Conservation (phyloP, 2,113 vertebrate species). For the Platichthys stellatus region DNA sequence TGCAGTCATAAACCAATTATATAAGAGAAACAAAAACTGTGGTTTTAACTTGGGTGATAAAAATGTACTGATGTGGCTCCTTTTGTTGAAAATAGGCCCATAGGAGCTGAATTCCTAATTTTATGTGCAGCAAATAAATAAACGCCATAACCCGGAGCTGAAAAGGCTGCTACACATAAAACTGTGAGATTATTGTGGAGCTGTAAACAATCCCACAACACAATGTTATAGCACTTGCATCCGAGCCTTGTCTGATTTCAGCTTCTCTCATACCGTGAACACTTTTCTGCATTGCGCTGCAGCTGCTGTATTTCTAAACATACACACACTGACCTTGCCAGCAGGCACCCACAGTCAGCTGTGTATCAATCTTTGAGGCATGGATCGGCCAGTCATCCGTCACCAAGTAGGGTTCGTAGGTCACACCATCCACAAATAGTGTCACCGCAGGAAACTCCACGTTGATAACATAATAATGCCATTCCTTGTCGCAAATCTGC, state of each 20-base stretch:
- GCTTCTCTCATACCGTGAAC: not conserved
- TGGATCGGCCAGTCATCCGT: conserved; percentile 99
- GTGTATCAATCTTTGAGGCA: conserved; percentile 92
- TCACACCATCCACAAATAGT: conserved; percentile 93
- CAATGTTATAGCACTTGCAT: not conserved
- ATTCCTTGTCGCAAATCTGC: conserved; percentile 98
- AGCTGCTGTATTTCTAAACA: not conserved
- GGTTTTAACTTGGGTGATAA: conserved; percentile 21
- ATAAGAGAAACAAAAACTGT: not conserved
- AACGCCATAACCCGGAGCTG: conserved; percentile 4
- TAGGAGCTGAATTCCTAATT: conserved; percentile 14
- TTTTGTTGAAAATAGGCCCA: not conserved
- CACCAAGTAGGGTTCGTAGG: conserved; percentile 96
- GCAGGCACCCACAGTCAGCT: conserved; percentile 95
- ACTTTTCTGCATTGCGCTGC: not conserved
- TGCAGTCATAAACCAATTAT: conserved; percentile 4
- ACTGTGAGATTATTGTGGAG: conserved; percentile 6
- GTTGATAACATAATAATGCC: conserved; percentile 98
- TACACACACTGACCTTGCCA: conserved; percentile 91
- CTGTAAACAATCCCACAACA: conserved; percentile 28
- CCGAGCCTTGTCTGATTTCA: not conserved
- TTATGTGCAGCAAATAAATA: conserved; percentile 26
- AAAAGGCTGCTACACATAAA: conserved; percentile 28
- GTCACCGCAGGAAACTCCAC: conserved; percentile 95
- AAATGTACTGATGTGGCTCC: not conserved